These are phyloP conservation scores for Drosophila merina DNA, from an alignment of 2,888 invertebrate species.

Conservation along the genomic window DNA sequence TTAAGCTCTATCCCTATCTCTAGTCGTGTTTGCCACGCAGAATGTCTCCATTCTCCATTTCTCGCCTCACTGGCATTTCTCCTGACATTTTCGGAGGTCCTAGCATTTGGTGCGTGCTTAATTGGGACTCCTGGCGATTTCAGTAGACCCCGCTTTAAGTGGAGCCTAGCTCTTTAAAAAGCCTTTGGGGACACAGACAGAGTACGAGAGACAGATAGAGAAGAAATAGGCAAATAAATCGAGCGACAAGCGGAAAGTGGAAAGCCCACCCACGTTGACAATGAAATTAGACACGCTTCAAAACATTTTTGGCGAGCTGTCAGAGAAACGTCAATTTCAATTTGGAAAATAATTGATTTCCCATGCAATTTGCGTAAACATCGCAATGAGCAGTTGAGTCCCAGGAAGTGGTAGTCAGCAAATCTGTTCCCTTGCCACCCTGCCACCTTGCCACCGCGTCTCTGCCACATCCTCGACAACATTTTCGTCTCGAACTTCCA, in stretches of 20 bases:
- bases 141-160: slow-evolving; percentile 11
- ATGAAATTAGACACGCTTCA: slow-evolving; percentile 75
- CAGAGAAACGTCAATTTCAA: slow-evolving; percentile 80
- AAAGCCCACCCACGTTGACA: slow-evolving; percentile 49
- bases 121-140: slow-evolving; percentile 56
- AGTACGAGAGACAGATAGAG: not conserved
- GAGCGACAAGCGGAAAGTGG: slow-evolving; percentile 1
- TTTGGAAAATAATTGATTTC: slow-evolving; percentile 81
- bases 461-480: slow-evolving; percentile 11
- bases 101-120: slow-evolving; percentile 66
- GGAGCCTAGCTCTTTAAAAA: slow-evolving; percentile 18
- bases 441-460: not conserved
- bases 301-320: slow-evolving; percentile 74
- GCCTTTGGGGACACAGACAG: not conserved
- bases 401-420: slow-evolving; percentile 23
- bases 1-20: not conserved
- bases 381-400: slow-evolving; percentile 64
- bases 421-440: slow-evolving; percentile 8
- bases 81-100: slow-evolving; percentile 37
- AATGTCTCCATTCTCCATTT: slow-evolving; percentile 29
- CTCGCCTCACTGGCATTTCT: slow-evolving; percentile 48
- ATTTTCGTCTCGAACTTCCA: slow-evolving; percentile 14
- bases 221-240: slow-evolving; percentile 23
- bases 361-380: slow-evolving; percentile 72
- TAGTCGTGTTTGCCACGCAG: slow-evolving; percentile 1